A percentile compares a stretch with the other conserved stretches of the same genome.
Conservation (phyloP, 92 coral and sea anemone species). For the Zoanthus gigantus region DNA sequence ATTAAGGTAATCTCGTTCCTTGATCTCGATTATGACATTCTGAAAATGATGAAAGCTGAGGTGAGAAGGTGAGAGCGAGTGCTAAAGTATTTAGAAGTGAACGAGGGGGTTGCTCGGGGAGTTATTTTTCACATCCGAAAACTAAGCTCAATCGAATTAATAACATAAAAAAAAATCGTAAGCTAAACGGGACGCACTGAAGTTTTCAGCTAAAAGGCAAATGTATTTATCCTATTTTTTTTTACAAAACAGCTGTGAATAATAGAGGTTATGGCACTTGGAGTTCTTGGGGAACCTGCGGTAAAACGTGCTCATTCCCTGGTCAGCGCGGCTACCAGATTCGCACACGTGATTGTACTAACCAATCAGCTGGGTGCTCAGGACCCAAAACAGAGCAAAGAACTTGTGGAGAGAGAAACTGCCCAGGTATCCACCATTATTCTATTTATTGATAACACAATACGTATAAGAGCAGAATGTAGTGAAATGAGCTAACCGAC, state of each 20-base stretch:
- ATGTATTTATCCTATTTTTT: neutral
- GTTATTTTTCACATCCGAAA: no score
- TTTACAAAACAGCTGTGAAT: conserved; percentile 9
- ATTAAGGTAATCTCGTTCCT: no score
- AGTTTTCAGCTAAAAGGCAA: neutral
- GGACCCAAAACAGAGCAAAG: conserved; percentile 26
- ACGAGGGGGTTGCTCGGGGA: no score
- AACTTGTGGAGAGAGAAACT: conserved; percentile 22
- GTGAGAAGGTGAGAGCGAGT: no score
- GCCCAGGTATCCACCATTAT: neutral
- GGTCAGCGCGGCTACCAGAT: conserved; percentile 25
- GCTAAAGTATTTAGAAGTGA: no score
- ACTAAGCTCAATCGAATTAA: no score
- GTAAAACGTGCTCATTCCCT: conserved; percentile 12
- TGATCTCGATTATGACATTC: no score
- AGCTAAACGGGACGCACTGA: no score
- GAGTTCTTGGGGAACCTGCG: conserved; percentile 41
- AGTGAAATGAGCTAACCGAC: no score
- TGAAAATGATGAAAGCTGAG: no score
- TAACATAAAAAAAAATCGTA: no score
- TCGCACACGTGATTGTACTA: conserved; percentile 33
- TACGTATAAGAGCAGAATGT: no score
- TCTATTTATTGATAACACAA: neutral
- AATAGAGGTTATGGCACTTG: conserved; percentile 11
- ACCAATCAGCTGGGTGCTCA: conserved; percentile 25